Base-by-base conservation (phyloP, 2,888 invertebrate species). In the Hydriomena furcata region DNA sequence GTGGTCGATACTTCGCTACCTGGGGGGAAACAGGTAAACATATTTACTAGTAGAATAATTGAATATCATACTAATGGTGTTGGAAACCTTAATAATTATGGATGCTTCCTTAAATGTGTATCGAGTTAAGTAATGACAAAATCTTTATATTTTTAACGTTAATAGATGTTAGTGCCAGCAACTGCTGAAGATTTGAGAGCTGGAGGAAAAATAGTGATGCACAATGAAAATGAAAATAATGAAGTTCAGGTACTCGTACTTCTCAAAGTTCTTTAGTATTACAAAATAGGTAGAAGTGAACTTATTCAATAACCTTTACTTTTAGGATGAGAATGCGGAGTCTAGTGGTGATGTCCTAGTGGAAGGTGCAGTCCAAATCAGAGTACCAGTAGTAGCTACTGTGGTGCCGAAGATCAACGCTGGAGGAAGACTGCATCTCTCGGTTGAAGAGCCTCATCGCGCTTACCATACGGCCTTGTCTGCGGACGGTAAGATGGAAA, bases 141-240 rank as follows among this genome's bases (percentile, higher is more conserved):
- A n/a, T n/a, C n/a, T n/a, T n/a, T n/a, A n/a, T n/a, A n/a, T 12
- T 30, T 17, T 3, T 17, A 4, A 17, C 17, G 4, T 27, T 45
- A 7, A 5, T 63, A 94, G 93, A 92, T 94, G 91, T 72, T 95
- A 60, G 93, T 94, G 5, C 94, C 94, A 0, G 94, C 94, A 0
- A 94, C 94, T 5, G 93, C 94, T 1, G 94, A 94, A 64, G 94
- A 94, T 76, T 79, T 94, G 27, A 92, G 92, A 68, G 88, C 91
- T 48, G 92, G 93, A 24, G 94, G 94, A 0, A 93, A 93, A 73
- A 93, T 94, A 50, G 85, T 91, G 2, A 66, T 91, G 8, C 81
- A 84, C 12, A 76, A 82, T 52, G 77, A 82, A 20, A 64, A 72
- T 1, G 66, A 58, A 31, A 58, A 64, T 7, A 55, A 59, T 10